These are phyloP conservation scores for Heliconius eleuchia DNA, from an alignment of 1,140 invertebrate species.

Conservation along the genomic window DNA sequence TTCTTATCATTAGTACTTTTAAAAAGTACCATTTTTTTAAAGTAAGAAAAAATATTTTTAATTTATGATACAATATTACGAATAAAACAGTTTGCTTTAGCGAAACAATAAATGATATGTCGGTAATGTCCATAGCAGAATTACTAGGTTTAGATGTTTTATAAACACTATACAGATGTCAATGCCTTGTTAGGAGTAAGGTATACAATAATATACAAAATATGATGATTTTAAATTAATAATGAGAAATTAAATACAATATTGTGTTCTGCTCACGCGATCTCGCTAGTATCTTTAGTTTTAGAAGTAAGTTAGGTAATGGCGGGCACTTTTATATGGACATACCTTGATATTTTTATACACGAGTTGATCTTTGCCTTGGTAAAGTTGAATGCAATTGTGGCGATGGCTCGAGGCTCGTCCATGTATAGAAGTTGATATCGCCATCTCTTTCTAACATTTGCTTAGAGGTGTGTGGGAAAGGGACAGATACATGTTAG, in stretches of 20 bases:
- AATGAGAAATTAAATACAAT: slow-evolving; percentile 36
- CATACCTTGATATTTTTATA: slow-evolving; percentile 14
- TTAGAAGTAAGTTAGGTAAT: slow-evolving; percentile 71
- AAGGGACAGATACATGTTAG: slow-evolving; percentile 23
- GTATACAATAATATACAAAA: slow-evolving; percentile 44
- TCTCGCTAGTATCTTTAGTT: slow-evolving; percentile 80
- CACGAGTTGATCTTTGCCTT: slow-evolving; percentile 9
- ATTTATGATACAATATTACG: neutral
- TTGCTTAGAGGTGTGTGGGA: slow-evolving; percentile 41
- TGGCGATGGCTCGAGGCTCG: neutral
- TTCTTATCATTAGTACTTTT: neutral
- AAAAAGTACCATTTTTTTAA: neutral
- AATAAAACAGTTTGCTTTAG: slow-evolving; percentile 23
- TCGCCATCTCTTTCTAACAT: slow-evolving; percentile 39
- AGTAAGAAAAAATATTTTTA: neutral
- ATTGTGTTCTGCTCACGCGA: slow-evolving; percentile 80
- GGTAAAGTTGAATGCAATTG: neutral
- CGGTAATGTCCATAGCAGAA: slow-evolving; percentile 30
- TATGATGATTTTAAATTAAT: slow-evolving; percentile 21
- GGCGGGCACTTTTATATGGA: slow-evolving; percentile 47
- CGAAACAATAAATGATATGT: slow-evolving; percentile 1
- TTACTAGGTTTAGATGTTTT: slow-evolving; percentile 35
- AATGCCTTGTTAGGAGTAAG: slow-evolving; percentile 74
- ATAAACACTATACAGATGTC: slow-evolving; percentile 40
- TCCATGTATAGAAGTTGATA: slow-evolving; percentile 34